phyloP scores from a whole-genome alignment of 1,140 invertebrate genomes.

The Lamellibrachia luymesi region DNA sequence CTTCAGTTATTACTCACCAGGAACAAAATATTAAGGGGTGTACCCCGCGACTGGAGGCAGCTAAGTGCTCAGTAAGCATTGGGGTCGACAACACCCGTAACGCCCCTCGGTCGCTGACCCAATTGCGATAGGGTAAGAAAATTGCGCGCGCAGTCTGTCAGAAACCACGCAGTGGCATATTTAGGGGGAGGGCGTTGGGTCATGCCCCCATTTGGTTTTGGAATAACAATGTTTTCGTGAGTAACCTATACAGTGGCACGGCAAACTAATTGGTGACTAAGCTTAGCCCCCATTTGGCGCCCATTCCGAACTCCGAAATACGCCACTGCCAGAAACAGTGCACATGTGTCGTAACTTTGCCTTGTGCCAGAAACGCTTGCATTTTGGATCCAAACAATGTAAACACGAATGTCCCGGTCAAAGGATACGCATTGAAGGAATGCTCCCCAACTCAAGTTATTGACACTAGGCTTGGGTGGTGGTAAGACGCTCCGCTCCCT shows the following conservation, averaged over 20 bases:
- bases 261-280: too few relatives aligned
- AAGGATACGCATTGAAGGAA: neutral
- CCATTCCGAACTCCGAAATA: too few relatives aligned
- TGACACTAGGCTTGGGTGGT: too few relatives aligned
- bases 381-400: neutral
- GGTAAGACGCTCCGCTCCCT: too few relatives aligned
- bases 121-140: neutral
- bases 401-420: neutral
- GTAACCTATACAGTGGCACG: too few relatives aligned
- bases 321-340: neutral
- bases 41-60: neutral
- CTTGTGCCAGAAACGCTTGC: neutral
- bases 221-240: too few relatives aligned
- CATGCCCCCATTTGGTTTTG: too few relatives aligned
- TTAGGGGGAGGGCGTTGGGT: too few relatives aligned
- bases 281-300: too few relatives aligned
- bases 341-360: neutral
- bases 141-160: neutral
- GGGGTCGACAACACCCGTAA: neutral
- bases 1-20: too few relatives aligned
- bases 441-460: neutral
- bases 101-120: neutral
- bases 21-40: neutral
- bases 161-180: neutral
- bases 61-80: neutral